Evolutionary conservation across 1,140 invertebrate species (phyloP).

Genomic region (Polypedilum vanderplanki): DNA sequence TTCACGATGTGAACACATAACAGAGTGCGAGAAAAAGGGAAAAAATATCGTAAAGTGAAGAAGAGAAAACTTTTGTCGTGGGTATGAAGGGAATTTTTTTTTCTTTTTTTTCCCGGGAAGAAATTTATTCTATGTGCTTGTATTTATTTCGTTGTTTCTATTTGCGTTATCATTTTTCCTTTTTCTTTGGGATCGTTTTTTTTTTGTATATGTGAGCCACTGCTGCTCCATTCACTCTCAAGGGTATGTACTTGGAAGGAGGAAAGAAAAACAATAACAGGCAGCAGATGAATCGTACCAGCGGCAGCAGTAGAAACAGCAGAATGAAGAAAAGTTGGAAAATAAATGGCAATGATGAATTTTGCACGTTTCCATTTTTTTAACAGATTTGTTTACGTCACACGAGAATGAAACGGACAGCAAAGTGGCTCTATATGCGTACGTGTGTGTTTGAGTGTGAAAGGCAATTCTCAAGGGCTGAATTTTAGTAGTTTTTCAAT

Average conservation of each 20-base stretch:
- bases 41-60: background rate
- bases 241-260: background rate
- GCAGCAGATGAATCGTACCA: background rate
- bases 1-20: background rate
- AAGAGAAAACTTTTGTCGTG: background rate
- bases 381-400: slow-evolving; percentile 9
- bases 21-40: background rate
- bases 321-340: background rate
- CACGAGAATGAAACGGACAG: background rate
- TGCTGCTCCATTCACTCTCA: background rate
- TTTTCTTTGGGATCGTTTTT: background rate
- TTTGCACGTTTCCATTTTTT: slow-evolving; percentile 18
- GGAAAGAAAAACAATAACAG: background rate
- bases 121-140: background rate
- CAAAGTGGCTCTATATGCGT: slow-evolving; percentile 10
- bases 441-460: background rate
- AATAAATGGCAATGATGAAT: slow-evolving; percentile 19
- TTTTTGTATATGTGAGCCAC: background rate
- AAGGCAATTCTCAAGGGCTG: background rate
- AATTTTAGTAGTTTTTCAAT: slow-evolving; percentile 20
- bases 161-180: slow-evolving; percentile 1
- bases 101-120: background rate
- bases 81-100: background rate
- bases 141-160: slow-evolving; percentile 4
- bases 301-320: background rate